Percentiles rank a stretch among this genome's conserved stretches.
Evolutionary conservation across 2,888 invertebrate genomes (phyloP).

Genomic region (Oligia latruncula): DNA sequence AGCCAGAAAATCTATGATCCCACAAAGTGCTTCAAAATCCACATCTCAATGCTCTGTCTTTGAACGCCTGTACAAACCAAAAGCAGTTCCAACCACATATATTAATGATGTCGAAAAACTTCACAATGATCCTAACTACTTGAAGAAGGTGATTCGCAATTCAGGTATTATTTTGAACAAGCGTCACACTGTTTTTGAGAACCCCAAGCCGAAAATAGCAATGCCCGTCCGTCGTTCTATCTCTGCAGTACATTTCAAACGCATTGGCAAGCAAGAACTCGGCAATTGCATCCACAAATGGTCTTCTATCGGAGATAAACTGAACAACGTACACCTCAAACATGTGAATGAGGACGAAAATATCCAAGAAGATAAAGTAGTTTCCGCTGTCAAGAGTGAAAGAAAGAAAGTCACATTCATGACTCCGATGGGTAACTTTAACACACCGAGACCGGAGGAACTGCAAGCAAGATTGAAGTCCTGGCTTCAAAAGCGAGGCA

Average conservation of each 20-base stretch:
- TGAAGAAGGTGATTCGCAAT: slow-evolving; percentile 76
- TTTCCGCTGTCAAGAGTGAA: slow-evolving; percentile 85
- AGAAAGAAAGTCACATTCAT: slow-evolving; percentile 84
- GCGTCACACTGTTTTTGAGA: slow-evolving; percentile 75
- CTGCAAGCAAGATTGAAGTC: slow-evolving; percentile 82
- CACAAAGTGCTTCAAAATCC: slow-evolving; percentile 50
- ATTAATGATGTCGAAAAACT: slow-evolving; percentile 72
- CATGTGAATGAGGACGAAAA: slow-evolving; percentile 79
- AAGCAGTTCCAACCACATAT: slow-evolving; percentile 64
- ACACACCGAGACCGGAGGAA: slow-evolving; percentile 84
- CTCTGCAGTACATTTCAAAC: slow-evolving; percentile 87
- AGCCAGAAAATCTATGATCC: slow-evolving; percentile 71
- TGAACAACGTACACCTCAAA: slow-evolving; percentile 76
- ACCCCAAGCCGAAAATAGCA: slow-evolving; percentile 55
- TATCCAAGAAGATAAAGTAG: slow-evolving; percentile 73
- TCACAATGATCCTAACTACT: slow-evolving; percentile 75
- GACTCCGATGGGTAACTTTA: slow-evolving; percentile 79
- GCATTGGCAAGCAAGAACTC: slow-evolving; percentile 78
- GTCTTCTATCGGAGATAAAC: slow-evolving; percentile 83
- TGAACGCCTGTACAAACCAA: slow-evolving; percentile 84
- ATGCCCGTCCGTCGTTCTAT: slow-evolving; percentile 82
- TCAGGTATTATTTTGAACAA: slow-evolving; percentile 75
- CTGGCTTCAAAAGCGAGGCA: slow-evolving; percentile 89
- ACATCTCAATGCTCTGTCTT: slow-evolving; percentile 78
- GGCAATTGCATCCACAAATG: slow-evolving; percentile 84